These are phyloP conservation scores for Anolis apletophallus DNA, from an alignment of 2,797 vertebrate genomes.

Conservation along the genomic window DNA sequence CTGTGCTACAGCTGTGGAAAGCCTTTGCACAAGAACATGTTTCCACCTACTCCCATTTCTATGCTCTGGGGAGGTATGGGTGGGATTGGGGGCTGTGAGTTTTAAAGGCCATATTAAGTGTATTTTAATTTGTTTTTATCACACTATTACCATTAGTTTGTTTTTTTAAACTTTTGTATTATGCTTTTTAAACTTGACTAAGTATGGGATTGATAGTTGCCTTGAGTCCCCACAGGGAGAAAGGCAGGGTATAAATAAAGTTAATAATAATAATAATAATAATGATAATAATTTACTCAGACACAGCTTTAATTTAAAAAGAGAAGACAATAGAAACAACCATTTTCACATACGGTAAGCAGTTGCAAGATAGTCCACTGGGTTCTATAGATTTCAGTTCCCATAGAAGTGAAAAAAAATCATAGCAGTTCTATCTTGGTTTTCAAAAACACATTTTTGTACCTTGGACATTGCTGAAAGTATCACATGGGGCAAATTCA, in stretches of 20 bases:
- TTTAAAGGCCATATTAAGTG: too few relatives aligned
- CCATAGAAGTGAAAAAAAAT: slow-evolving; percentile 35
- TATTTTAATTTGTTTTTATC: too few relatives aligned
- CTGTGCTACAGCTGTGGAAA: too few relatives aligned
- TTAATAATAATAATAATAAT: too few relatives aligned
- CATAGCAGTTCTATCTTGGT: slow-evolving; percentile 37
- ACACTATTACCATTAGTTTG: too few relatives aligned
- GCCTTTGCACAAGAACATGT: slow-evolving; percentile 71
- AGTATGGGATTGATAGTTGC: too few relatives aligned
- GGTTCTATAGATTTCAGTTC: slow-evolving; percentile 47
- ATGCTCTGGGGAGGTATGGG: background rate
- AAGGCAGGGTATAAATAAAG: too few relatives aligned
- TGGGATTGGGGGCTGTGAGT: too few relatives aligned
- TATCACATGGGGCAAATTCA: background rate
- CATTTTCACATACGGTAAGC: slow-evolving; percentile 67
- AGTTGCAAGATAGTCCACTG: slow-evolving; percentile 61
- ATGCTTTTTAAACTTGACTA: too few relatives aligned
- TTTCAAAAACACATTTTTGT: background rate
- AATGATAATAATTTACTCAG: slow-evolving; percentile 27
- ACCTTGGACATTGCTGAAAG: background rate
- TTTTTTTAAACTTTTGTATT: too few relatives aligned
- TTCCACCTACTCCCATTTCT: slow-evolving; percentile 51
- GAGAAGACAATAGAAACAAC: slow-evolving; percentile 68
- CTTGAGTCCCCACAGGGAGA: too few relatives aligned
- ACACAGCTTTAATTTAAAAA: slow-evolving; percentile 57